phyloP scores from a whole-genome alignment of 1,140 invertebrate genomes.

The Ephestia elutella region DNA sequence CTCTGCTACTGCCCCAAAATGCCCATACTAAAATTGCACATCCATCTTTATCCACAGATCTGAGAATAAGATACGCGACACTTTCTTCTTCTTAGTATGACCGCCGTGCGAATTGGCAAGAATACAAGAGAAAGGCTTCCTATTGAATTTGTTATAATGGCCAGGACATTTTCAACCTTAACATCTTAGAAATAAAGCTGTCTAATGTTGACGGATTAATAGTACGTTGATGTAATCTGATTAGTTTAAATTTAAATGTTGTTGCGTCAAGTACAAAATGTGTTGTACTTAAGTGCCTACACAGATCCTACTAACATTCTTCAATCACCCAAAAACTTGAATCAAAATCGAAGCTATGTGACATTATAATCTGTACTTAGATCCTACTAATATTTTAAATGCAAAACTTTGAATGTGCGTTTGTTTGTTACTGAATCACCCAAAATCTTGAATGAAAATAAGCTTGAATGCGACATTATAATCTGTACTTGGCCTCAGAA shows the following conservation, averaged over 20 bases:
- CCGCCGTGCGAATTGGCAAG: background rate
- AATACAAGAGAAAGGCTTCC: background rate
- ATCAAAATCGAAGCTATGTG: too few relatives aligned
- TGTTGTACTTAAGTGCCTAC: too few relatives aligned
- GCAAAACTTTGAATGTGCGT: too few relatives aligned
- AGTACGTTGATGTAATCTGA: background rate
- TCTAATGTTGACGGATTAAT: background rate
- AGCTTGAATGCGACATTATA: too few relatives aligned
- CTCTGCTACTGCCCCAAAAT: too few relatives aligned
- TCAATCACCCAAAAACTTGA: too few relatives aligned
- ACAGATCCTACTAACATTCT: too few relatives aligned
- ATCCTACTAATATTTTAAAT: too few relatives aligned
- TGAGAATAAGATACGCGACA: background rate
- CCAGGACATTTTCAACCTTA: background rate
- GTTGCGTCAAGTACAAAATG: background rate
- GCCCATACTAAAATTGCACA: background rate
- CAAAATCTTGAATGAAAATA: too few relatives aligned
- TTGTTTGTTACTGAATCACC: too few relatives aligned
- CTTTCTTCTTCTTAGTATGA: background rate
- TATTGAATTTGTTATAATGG: background rate
- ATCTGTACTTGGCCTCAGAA: too few relatives aligned
- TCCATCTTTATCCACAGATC: background rate
- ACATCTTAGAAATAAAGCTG: background rate
- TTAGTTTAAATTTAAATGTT: background rate
- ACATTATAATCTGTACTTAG: too few relatives aligned